These are phyloP conservation scores for Liolophura sinensis DNA, from an alignment of 1,140 invertebrate genomes.

Conservation along the genomic window DNA sequence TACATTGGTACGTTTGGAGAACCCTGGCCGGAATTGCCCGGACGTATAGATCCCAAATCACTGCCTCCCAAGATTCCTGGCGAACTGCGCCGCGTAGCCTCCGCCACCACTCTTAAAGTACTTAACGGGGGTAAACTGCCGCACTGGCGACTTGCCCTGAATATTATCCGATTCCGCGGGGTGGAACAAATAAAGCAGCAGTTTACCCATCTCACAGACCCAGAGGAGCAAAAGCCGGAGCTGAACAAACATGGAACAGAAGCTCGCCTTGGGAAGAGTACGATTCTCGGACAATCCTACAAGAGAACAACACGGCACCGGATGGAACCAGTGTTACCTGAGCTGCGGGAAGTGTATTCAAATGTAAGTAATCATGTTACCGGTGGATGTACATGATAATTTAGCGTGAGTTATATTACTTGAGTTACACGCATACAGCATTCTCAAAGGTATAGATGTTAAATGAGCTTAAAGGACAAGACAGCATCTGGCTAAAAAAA, in stretches of 20 bases:
- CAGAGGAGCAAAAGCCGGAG: slow-evolving; percentile 6
- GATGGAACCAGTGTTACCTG: slow-evolving; percentile 26
- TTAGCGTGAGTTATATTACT: too few relatives aligned
- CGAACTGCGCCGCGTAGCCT: slow-evolving; percentile 29
- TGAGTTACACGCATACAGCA: too few relatives aligned
- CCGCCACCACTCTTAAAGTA: slow-evolving; percentile 31
- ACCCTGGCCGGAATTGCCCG: slow-evolving; percentile 22
- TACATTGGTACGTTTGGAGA: slow-evolving; percentile 42
- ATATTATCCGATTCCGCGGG: slow-evolving; percentile 15
- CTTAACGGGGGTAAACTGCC: slow-evolving; percentile 27
- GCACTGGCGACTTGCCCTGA: slow-evolving; percentile 22
- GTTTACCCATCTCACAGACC: slow-evolving; percentile 15
- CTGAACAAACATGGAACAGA: not conserved
- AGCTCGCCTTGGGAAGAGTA: slow-evolving; percentile 16
- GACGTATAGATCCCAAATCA: slow-evolving; percentile 5
- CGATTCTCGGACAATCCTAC: slow-evolving; percentile 36
- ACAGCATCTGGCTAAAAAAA: too few relatives aligned
- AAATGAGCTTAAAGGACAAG: too few relatives aligned
- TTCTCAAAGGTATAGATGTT: too few relatives aligned
- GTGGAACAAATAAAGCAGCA: slow-evolving; percentile 19
- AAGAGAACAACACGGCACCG: slow-evolving; percentile 29
- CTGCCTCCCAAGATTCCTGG: slow-evolving; percentile 22
- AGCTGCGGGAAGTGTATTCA: slow-evolving; percentile 21
- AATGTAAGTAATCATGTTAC: too few relatives aligned
- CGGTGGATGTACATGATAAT: too few relatives aligned